A percentile compares a stretch with the other conserved stretches of the same genome.
Evolutionary conservation across 2,888 invertebrate genomes (phyloP).

Genomic region (Cerceris ruficornis): DNA sequence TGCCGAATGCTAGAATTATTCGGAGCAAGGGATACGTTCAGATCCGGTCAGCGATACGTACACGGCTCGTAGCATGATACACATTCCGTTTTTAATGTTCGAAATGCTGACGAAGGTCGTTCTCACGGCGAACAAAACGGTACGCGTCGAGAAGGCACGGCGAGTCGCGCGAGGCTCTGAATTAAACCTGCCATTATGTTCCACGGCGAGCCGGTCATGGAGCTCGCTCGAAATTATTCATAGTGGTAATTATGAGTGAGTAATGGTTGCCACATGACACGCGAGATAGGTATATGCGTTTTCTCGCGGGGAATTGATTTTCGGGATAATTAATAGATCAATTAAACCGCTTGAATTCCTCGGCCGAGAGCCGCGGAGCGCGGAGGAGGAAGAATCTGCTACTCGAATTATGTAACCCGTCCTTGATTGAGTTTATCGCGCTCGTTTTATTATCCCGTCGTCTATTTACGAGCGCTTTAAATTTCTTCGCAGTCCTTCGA

Average conservation of each 20-base stretch:
- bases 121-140: constrained; percentile 47
- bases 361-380: too few species aligned
- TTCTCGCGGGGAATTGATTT: constrained; percentile 18
- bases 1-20: constrained; percentile 61
- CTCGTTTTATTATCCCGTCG: not conserved
- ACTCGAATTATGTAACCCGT: not conserved
- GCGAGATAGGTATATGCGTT: not conserved
- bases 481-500: not conserved
- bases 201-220: constrained; percentile 13
- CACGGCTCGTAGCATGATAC: constrained; percentile 20
- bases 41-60: constrained; percentile 31
- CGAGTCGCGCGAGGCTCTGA: constrained; percentile 14
- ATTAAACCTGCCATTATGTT: constrained; percentile 30
- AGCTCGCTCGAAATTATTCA: constrained; percentile 34
- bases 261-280: constrained; percentile 22
- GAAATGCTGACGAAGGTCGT: constrained; percentile 33
- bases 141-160: constrained; percentile 21
- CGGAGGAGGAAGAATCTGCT: not conserved
- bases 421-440: not conserved
- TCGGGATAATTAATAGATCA: not conserved
- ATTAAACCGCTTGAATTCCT: constrained; percentile 7
- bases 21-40: constrained; percentile 63
- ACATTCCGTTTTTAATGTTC: constrained; percentile 42
- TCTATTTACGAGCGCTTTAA: not conserved
- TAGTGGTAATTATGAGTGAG: constrained; percentile 28